Percentiles rank a stretch among this genome's conserved stretches.
Conservation (phyloP, 2,888 invertebrate genomes). For the Macrosoma leucophasiata region DNA sequence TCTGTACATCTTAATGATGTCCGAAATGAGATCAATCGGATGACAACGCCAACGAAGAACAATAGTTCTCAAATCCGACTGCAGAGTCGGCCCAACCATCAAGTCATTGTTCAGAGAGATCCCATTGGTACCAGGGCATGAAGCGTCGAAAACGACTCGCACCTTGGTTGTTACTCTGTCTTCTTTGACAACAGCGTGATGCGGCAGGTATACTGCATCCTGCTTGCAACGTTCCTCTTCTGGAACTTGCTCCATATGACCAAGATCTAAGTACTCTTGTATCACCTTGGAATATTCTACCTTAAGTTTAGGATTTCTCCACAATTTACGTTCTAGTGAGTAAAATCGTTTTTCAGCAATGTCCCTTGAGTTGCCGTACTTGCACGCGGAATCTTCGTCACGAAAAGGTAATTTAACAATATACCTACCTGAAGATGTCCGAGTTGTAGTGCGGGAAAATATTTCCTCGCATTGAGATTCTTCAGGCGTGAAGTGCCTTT, state of each 20-base stretch:
- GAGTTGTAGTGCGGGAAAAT: constrained; percentile 14
- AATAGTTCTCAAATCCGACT: constrained; percentile 28
- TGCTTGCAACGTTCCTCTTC: too few relatives aligned
- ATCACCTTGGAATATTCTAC: constrained; percentile 23
- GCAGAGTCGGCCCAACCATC: constrained; percentile 26
- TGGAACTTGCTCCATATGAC: constrained; percentile 20
- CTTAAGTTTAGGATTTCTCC: constrained; percentile 16
- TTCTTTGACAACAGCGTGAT: constrained; percentile 29
- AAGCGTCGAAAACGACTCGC: constrained; percentile 21
- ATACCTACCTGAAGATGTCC: constrained; percentile 20
- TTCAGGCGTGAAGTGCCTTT: constrained; percentile 18
- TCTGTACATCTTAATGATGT: constrained; percentile 32
- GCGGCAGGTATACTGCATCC: constrained; percentile 28
- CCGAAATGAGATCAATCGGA: constrained; percentile 18
- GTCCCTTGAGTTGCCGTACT: constrained; percentile 14
- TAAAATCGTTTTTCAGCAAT: constrained; percentile 21
- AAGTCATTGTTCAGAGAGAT: constrained; percentile 26
- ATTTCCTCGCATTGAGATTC: constrained; percentile 22
- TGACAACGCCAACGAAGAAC: constrained; percentile 25
- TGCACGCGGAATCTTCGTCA: constrained; percentile 12
- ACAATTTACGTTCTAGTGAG: constrained; percentile 17
- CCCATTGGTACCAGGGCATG: constrained; percentile 16
- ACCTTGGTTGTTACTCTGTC: constrained; percentile 19
- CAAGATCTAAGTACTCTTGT: constrained; percentile 22
- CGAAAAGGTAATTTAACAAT: constrained; percentile 25